Evolutionary conservation across 2,113 vertebrate species (phyloP), one percentile per base, ranked within the genome.

Genomic region (Procavia capensis): DNA sequence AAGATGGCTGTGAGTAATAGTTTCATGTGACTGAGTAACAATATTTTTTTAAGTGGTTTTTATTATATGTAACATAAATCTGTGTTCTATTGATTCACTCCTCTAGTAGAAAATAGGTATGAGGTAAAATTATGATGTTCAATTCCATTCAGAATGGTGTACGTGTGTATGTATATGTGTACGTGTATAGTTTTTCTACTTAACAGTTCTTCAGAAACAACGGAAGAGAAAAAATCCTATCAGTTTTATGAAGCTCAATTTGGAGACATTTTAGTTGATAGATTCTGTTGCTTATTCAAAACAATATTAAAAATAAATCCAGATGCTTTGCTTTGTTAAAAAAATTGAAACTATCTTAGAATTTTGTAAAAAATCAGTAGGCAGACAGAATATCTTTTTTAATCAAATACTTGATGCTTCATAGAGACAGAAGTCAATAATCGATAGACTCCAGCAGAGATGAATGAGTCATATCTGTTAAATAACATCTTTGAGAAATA

Each of bases 371-470:
- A 92, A 41, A 68, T 50, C 29, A 92, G n/a, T 39, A 83, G 24
- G 50, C 6, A 92, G 59, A 25, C 14, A 83, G 6, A 95, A 45
- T 80, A 63, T 75, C 20, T 76, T 76, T 96, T 97, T 89, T 13
- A 93, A 86, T 96, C 50, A 88, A 90, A 82, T 91, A 45, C 13
- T 93, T 94, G 50, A 82, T 79, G 61, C 29, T 83, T 96, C 34
- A 29, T 61, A 79, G 76, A 74, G 39, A 91, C 50, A 29, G 39
- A 43, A 78, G 43, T 84, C 88, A 96, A 64, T 95, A 82, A 92
- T 92, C 88, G 91, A 88, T 96, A 80, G 83, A 85, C 34, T 82
- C 83, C 20, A 72, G 43, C 24, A 57, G 85, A 92, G 68, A 86
- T 72, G 57, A 96, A 92, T 17, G 22, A 80, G 50, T 93, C 76